These are phyloP conservation scores for Sus scrofa DNA, from an alignment of 2,113 vertebrate genomes.

Conservation along the genomic window T2T-Sscrofa CM000813.6:11514001-11514500, in stretches of 20 bases:
- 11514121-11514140: background rate
- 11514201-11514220: fast-evolving
- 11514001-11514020: background rate
- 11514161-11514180: fast-evolving
- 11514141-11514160: background rate
- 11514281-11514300: background rate
- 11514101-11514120: background rate
- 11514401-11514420: background rate
- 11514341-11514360: fast-evolving
- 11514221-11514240: too few relatives aligned
- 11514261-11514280: background rate
- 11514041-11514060: fast-evolving
- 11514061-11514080: fast-evolving
- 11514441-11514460: conserved; percentile 63
- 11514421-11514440: background rate
- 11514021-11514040: background rate
- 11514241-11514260: background rate
- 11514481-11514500: background rate
- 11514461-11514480: conserved; percentile 56
- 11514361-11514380: background rate
- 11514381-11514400: background rate
- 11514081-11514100: background rate
- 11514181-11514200: background rate
- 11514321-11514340: background rate
- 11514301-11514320: background rate